Evolutionary conservation across 1,140 invertebrate genomes (phyloP).

Genomic region (Orius insidiosus): DNA sequence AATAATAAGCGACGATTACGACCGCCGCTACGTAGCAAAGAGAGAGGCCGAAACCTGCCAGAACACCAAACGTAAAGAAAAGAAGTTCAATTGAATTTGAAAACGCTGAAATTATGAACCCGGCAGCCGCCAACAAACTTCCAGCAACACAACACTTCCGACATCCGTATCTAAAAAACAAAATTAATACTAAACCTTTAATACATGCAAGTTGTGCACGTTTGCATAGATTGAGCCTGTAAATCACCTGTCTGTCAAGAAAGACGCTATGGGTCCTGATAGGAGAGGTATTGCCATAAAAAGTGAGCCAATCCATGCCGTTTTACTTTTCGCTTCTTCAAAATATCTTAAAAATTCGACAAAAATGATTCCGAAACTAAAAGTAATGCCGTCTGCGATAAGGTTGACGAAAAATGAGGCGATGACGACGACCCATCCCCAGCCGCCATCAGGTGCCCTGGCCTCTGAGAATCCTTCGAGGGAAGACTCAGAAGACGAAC

Average conservation of each 20-base stretch:
- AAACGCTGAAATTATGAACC: constrained; percentile 67
- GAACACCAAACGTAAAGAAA: constrained; percentile 68
- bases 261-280: constrained; percentile 74
- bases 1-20: constrained; percentile 91
- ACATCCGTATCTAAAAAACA: constrained; percentile 26
- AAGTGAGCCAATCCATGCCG: constrained; percentile 74
- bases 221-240: too few relatives aligned
- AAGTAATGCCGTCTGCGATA: constrained; percentile 77
- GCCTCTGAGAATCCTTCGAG: constrained; percentile 31
- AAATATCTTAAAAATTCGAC: constrained; percentile 66
- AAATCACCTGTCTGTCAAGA: constrained; percentile 54
- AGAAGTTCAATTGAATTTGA: constrained; percentile 58
- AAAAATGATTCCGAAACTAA: constrained; percentile 71
- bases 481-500: constrained; percentile 8
- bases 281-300: constrained; percentile 81
- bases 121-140: constrained; percentile 52
- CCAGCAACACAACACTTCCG: constrained; percentile 30
- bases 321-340: constrained; percentile 57
- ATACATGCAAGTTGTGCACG: too few relatives aligned
- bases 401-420: constrained; percentile 78
- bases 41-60: constrained; percentile 72
- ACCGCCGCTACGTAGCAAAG: constrained; percentile 77
- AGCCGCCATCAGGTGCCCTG: constrained; percentile 49
- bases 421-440: constrained; percentile 51
- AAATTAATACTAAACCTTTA: too few relatives aligned